Conservation (phyloP, 2,113 vertebrate species). For the Cinclus cinclus region DNA sequence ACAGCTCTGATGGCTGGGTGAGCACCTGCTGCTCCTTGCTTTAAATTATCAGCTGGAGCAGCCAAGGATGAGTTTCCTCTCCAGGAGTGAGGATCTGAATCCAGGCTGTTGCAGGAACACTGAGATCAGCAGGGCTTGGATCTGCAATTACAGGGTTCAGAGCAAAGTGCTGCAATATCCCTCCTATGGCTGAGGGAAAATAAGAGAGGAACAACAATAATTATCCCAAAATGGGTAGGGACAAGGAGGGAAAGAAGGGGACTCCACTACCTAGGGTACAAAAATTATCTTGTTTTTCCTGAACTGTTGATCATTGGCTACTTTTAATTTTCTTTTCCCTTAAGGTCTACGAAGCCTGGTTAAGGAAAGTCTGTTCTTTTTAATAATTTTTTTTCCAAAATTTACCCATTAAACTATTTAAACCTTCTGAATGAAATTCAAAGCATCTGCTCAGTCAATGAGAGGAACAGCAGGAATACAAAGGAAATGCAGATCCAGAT, state of each 20-base stretch:
- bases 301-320: neutral
- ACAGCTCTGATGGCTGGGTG: neutral
- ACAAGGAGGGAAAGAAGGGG: neutral
- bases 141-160: neutral
- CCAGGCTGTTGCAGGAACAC: neutral
- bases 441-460: neutral
- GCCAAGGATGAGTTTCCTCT: neutral
- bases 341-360: neutral
- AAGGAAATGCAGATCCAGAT: neutral
- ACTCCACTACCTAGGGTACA: neutral
- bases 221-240: neutral
- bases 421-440: neutral
- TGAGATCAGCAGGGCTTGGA: neutral
- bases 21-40: neutral
- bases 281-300: neutral
- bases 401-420: neutral
- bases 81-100: neutral
- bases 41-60: neutral
- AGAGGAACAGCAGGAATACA: neutral
- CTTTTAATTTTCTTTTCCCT: neutral
- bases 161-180: neutral
- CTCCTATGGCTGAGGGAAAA: neutral
- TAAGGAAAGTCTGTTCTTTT: neutral
- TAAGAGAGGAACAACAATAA: neutral
- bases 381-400: neutral